These are phyloP conservation scores for Auanema freiburgensis DNA, from an alignment of 2,888 invertebrate species.

Conservation along the genomic window DNA sequence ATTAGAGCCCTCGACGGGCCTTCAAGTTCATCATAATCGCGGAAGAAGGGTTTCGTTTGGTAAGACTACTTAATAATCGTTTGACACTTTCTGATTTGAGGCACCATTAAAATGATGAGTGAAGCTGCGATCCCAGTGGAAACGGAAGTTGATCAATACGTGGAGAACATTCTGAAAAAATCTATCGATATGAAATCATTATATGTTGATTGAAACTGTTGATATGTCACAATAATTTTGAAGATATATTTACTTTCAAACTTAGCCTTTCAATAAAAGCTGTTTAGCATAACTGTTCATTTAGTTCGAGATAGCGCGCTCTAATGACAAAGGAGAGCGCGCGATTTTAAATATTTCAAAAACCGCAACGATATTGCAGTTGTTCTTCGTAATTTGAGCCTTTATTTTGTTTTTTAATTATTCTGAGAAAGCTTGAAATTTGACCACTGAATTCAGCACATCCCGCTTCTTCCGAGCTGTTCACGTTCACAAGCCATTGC, in stretches of 20 bases:
- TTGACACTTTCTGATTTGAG: constrained; percentile 14
- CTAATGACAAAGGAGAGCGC: constrained; percentile 7
- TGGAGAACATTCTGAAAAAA: constrained; percentile 18
- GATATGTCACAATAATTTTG: too few relatives aligned
- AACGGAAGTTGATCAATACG: constrained; percentile 16
- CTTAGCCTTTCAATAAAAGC: not conserved
- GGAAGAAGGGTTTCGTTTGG: constrained; percentile 41
- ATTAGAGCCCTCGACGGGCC: constrained; percentile 25
- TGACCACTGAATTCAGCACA: not conserved
- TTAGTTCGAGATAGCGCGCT: constrained; percentile 4
- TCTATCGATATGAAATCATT: constrained; percentile 17
- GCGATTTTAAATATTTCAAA: constrained; percentile 10
- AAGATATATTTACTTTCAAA: not conserved
- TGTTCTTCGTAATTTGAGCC: not conserved
- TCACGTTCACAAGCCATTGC: not conserved
- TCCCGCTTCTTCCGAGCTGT: too few relatives aligned
- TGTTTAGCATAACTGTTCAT: not conserved
- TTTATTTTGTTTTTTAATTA: constrained; percentile 3
- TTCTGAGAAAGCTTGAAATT: not conserved
- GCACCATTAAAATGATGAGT: constrained; percentile 42
- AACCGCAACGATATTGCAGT: not conserved
- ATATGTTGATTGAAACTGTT: constrained; percentile 15
- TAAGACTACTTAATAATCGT: constrained; percentile 9
- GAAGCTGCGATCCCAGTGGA: constrained; percentile 22
- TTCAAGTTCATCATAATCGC: constrained; percentile 32